Evolutionary conservation across 2,888 invertebrate species (phyloP), one percentile per base, ranked within the genome.

Genomic region (Drosophila mercatorum): DNA sequence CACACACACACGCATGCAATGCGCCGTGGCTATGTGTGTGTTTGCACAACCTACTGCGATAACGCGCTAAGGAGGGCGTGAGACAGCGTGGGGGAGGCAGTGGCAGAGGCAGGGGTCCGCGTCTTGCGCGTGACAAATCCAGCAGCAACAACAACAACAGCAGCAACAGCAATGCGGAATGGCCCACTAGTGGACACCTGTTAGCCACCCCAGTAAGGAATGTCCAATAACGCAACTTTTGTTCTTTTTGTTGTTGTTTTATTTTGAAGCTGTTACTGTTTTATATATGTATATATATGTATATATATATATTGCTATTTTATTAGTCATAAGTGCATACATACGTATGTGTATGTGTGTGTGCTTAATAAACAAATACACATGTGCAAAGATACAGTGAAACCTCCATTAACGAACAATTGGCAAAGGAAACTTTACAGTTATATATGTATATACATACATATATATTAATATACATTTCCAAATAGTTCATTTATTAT

Each of bases 21-120:
- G 36, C 41, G 14, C 22, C n/a, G 34, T 71, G 44, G 40, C 31
- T 34, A 6, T 34, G 31, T 34, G 34, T 34, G 61, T 64, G 73
- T 80, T 78, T 78, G 69, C 56, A 65, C 81, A 78, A 80, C 81
- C 77, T 65, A 80, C 56, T 68, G 46, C 49, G 77, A 78, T 78
- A 78, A 78, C 60, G 47, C 6, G 22, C 4, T 22, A 6, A 6
- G 31, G 6, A 12, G 34, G 17, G 34, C 34, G 34, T 2, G 10
- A 11, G n/a, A 31, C 5, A 3, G 5, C 0, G n/a, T 1, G 8
- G 47, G 10, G 10, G 10, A 8, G 52, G 63, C 22, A 22, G 22
- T 22, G 22, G 22, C 22, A 22, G 22, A 22, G 44, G 6, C 12
- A 22, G 47, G 60, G 40, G 64, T 58, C 64, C 66, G 67, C 58